Percentiles rank a stretch among this genome's conserved stretches.
Conservation (phyloP, 2,797 vertebrate species). For the Miichthys miiuy region DNA sequence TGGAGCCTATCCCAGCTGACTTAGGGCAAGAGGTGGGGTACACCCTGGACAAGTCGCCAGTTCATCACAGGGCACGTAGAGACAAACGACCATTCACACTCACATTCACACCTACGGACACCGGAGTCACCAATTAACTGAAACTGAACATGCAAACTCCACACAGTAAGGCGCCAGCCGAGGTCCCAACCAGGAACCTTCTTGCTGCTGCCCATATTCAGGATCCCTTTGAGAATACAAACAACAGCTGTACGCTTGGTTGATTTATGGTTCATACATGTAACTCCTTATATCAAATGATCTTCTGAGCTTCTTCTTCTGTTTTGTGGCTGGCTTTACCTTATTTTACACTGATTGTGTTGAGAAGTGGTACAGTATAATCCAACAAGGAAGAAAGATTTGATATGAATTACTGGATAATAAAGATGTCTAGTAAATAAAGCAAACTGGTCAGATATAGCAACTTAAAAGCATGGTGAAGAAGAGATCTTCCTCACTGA, state of each 20-base stretch:
- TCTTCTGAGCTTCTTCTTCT: too few species aligned
- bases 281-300: neutral
- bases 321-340: neutral
- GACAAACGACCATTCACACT: too few species aligned
- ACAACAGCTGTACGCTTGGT: neutral
- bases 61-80: too few species aligned
- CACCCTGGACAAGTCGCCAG: too few species aligned
- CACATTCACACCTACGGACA: too few species aligned
- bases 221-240: neutral
- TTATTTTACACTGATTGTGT: neutral
- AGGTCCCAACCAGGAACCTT: too few species aligned
- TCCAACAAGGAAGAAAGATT: neutral
- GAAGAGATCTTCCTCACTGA: neutral
- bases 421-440: neutral
- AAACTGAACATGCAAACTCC: too few species aligned
- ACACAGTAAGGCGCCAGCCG: too few species aligned
- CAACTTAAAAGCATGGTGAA: neutral
- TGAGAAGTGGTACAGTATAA: neutral
- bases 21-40: too few species aligned
- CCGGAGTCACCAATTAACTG: too few species aligned
- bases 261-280: neutral
- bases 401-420: neutral
- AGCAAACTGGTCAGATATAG: neutral
- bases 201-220: neutral
- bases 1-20: too few species aligned